Conservation (phyloP, 2,797 vertebrate genomes). For the Heterohyrax brucei region DNA sequence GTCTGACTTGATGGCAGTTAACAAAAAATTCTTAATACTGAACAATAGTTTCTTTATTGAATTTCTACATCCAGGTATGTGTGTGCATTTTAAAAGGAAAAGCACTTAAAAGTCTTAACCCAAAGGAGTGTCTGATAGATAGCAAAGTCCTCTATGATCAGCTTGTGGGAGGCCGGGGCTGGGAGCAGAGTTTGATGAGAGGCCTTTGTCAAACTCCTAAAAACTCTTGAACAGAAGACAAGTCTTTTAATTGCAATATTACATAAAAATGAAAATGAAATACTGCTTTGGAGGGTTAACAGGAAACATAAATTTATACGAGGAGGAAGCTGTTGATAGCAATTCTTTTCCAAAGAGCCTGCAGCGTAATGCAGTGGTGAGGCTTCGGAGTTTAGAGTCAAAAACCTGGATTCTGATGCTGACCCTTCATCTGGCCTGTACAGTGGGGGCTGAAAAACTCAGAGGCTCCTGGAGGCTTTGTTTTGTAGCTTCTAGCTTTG, state of each 20-base stretch:
- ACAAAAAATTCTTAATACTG: neutral
- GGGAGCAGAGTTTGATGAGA: neutral
- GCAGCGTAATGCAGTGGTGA: neutral
- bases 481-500: neutral
- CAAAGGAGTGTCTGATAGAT: neutral
- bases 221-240: slow-evolving; percentile 35
- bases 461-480: neutral
- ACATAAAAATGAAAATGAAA: slow-evolving; percentile 25
- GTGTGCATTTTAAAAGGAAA: slow-evolving; percentile 40
- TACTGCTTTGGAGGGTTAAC: neutral
- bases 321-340: neutral
- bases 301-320: slow-evolving; percentile 34
- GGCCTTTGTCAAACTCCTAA: slow-evolving; percentile 6
- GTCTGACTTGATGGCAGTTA: neutral
- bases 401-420: neutral
- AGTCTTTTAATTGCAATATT: slow-evolving; percentile 37
- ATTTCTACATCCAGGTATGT: slow-evolving; percentile 34
- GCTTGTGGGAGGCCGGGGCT: neutral
- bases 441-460: neutral
- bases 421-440: neutral
- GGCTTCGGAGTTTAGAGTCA: neutral
- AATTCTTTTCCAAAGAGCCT: slow-evolving; percentile 30
- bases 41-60: neutral
- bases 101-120: neutral
- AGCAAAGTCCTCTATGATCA: neutral